Evolutionary conservation across 2,113 vertebrate genomes (phyloP).

Genomic region (Calyptommatus sinebrachiatus): DNA sequence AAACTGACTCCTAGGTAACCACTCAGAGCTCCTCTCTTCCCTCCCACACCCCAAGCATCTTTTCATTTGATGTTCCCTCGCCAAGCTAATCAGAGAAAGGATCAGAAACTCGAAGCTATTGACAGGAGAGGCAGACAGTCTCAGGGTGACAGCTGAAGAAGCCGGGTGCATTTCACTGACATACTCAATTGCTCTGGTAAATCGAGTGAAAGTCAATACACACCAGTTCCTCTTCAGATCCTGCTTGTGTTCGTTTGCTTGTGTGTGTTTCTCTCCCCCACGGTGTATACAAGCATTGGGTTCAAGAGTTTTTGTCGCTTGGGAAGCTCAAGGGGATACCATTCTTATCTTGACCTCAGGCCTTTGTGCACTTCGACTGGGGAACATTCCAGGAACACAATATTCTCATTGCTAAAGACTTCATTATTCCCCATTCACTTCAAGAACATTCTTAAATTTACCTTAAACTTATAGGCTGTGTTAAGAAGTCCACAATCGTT

Average conservation of each 20-base stretch:
- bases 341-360: too few relatives aligned
- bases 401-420: too few relatives aligned
- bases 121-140: conserved; percentile 73
- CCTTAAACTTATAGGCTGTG: too few relatives aligned
- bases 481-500: too few relatives aligned
- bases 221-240: conserved; percentile 26
- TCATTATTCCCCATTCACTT: too few relatives aligned
- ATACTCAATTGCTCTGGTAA: conserved; percentile 87
- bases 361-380: too few relatives aligned
- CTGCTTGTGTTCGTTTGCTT: not conserved
- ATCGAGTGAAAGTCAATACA: conserved; percentile 90
- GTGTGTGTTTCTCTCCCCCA: too few relatives aligned
- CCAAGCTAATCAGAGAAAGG: conserved; percentile 72
- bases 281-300: too few relatives aligned
- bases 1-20: conserved; percentile 67
- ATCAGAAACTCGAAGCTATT: conserved; percentile 75
- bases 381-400: too few relatives aligned
- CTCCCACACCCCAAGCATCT: conserved; percentile 61
- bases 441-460: too few relatives aligned
- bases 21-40: conserved; percentile 53
- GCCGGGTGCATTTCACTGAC: conserved; percentile 85
- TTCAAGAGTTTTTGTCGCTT: too few relatives aligned
- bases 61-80: conserved; percentile 70
- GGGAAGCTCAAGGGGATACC: too few relatives aligned
- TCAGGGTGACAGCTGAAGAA: conserved; percentile 86